These are phyloP conservation scores for Bedellia somnulentella DNA, from an alignment of 2,888 invertebrate genomes.

Conservation along the genomic window DNA sequence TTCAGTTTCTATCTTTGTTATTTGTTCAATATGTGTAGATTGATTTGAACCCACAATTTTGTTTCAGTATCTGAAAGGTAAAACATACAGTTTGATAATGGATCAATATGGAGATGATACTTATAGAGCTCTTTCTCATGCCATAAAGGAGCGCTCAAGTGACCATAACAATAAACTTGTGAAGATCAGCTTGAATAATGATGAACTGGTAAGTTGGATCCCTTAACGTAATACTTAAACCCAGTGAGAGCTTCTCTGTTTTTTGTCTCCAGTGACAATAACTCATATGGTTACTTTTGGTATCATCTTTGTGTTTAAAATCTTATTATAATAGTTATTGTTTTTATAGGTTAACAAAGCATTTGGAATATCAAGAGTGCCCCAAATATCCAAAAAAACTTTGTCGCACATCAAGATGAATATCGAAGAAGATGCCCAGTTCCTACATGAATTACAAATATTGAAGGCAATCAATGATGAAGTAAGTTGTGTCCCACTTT, in stretches of 20 bases:
- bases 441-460: constrained; percentile 63
- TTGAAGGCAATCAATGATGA: constrained; percentile 60
- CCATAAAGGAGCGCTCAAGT: constrained; percentile 63
- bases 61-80: too few species aligned
- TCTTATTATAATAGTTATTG: too few species aligned
- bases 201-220: constrained; percentile 65
- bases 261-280: too few species aligned
- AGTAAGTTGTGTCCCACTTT: too few species aligned
- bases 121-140: constrained; percentile 57
- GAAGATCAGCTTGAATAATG: constrained; percentile 65
- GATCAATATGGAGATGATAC: constrained; percentile 67
- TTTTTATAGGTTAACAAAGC: not conserved
- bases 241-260: too few species aligned
- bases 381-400: constrained; percentile 24
- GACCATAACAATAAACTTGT: constrained; percentile 63
- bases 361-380: too few species aligned
- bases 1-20: too few species aligned
- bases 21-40: too few species aligned
- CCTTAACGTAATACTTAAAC: too few species aligned
- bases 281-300: too few species aligned
- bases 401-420: constrained; percentile 29
- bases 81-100: constrained; percentile 58
- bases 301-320: too few species aligned
- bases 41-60: too few species aligned
- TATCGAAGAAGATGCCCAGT: constrained; percentile 64